Evolutionary conservation across 1,140 invertebrate species (phyloP), one percentile per base, ranked within the genome.

Genomic region (Sitobion miscanthi): DNA sequence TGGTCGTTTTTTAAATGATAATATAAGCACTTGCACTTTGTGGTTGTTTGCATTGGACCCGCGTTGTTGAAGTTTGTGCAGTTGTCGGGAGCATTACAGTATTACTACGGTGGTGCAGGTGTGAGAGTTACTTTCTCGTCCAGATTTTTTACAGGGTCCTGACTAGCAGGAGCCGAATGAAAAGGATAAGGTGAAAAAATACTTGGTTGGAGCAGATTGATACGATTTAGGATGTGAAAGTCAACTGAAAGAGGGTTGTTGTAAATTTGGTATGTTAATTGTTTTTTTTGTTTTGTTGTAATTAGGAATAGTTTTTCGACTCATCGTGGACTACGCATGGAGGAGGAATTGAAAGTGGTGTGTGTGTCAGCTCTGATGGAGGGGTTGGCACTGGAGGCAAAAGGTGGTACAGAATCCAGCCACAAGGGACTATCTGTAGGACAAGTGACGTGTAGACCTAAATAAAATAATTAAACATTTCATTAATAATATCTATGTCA

Each of bases 311-410:
- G n/a, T 95, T 96, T 94, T 94, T 94, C 95, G 82, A n/a, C n/a
- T 95, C 95, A 35, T 94, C n/a, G 95, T 17, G 93, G 93, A 93
- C 93, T 85, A 94, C 94, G 57, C 91, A 95, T 94, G 94, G 96
- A 95, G 95, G 96, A 96, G 95, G 96, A 95, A 95, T 96, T 95
- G 95, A 96, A 54, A 95, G 94, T 93, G 95, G 95, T 77, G 95
- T 88, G 95, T 95, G 52, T 95, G 95, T 85, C 96, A 14, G 97
- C n/a, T n/a, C 95, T 38, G 97, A 97, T 38, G 97, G 97, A 97
- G 97, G 97, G 17, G 96, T 96, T 93, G 97, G 96, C 91, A 97
- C 97, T n/a, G 97, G 97, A 1, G 97, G 96, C 38, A n/a, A 97
- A 97, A 94, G 97, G 97, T 82, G 95, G 95, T 21, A 94, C 93